Evolutionary conservation across 2,888 invertebrate genomes (phyloP).

Genomic region (Brachycybe producta): DNA sequence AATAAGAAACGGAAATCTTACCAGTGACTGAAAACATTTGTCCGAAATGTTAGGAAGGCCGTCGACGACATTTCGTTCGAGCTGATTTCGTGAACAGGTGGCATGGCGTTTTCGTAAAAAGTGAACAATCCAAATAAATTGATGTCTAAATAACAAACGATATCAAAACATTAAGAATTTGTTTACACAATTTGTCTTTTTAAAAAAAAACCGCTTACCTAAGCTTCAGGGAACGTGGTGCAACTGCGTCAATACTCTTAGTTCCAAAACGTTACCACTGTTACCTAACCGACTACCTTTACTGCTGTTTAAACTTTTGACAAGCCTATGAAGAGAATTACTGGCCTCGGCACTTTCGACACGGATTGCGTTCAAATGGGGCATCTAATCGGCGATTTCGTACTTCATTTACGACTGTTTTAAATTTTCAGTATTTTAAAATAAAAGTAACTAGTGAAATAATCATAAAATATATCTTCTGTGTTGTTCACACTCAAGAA

Average conservation of each 20-base stretch:
- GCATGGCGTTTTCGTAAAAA: not conserved
- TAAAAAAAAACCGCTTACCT: not conserved
- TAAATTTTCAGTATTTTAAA: too few relatives aligned
- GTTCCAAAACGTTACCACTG: slow-evolving; percentile 69
- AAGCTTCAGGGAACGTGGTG: slow-evolving; percentile 66
- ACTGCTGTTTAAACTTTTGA: slow-evolving; percentile 63
- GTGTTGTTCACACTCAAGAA: too few relatives aligned
- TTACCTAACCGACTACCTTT: slow-evolving; percentile 74
- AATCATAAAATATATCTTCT: too few relatives aligned
- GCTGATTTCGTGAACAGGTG: not conserved
- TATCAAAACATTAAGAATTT: too few relatives aligned
- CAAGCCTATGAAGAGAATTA: slow-evolving; percentile 44
- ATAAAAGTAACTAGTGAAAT: too few relatives aligned
- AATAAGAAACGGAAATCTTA: too few relatives aligned
- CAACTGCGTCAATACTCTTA: slow-evolving; percentile 64
- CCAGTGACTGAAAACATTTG: too few relatives aligned
- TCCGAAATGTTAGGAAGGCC: too few relatives aligned
- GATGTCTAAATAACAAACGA: too few relatives aligned
- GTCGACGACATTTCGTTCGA: too few relatives aligned
- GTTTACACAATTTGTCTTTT: too few relatives aligned
- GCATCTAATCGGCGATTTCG: slow-evolving; percentile 5
- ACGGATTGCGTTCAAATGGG: not conserved
- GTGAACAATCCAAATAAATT: not conserved
- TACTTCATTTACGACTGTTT: too few relatives aligned
- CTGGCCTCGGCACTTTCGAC: slow-evolving; percentile 8